These are phyloP conservation scores for Xylocampa areola DNA, from an alignment of 2,888 invertebrate genomes.

Conservation along the genomic window DNA sequence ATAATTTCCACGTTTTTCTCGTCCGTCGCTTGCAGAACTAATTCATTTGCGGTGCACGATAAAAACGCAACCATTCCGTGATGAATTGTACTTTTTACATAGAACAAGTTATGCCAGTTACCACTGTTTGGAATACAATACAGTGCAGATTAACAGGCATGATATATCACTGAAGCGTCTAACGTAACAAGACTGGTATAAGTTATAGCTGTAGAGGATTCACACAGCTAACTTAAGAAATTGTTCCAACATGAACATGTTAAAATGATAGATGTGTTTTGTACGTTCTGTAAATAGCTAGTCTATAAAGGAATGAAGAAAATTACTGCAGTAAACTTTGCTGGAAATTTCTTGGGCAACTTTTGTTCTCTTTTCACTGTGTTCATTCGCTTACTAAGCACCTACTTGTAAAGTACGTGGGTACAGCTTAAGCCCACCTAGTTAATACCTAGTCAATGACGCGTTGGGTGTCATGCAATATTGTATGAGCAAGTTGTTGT, in stretches of 20 bases:
- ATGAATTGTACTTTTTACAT: slow-evolving; percentile 45
- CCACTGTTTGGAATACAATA: slow-evolving; percentile 65
- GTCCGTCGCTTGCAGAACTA: slow-evolving; percentile 19
- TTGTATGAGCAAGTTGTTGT: slow-evolving; percentile 7
- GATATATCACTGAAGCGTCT: slow-evolving; percentile 64
- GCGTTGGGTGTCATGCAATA: slow-evolving; percentile 9
- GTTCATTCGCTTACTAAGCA: background rate
- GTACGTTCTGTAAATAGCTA: slow-evolving; percentile 8
- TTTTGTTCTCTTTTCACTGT: slow-evolving; percentile 2
- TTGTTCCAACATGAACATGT: slow-evolving; percentile 48
- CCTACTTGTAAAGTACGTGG: slow-evolving; percentile 6
- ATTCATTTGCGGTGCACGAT: slow-evolving; percentile 30
- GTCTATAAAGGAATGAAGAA: slow-evolving; percentile 4
- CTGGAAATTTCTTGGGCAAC: background rate
- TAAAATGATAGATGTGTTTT: slow-evolving; percentile 39
- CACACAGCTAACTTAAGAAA: slow-evolving; percentile 42
- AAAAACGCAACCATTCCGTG: slow-evolving; percentile 35
- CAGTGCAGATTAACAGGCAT: slow-evolving; percentile 64
- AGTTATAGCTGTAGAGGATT: slow-evolving; percentile 48
- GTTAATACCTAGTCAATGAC: slow-evolving; percentile 17
- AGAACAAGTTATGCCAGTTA: slow-evolving; percentile 60
- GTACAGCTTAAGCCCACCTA: slow-evolving; percentile 6
- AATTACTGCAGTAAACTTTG: background rate
- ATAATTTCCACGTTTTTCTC: slow-evolving; percentile 8
- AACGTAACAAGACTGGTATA: slow-evolving; percentile 49